Conservation (phyloP, 2,113 vertebrate species). For the Tiliqua scincoides region DNA sequence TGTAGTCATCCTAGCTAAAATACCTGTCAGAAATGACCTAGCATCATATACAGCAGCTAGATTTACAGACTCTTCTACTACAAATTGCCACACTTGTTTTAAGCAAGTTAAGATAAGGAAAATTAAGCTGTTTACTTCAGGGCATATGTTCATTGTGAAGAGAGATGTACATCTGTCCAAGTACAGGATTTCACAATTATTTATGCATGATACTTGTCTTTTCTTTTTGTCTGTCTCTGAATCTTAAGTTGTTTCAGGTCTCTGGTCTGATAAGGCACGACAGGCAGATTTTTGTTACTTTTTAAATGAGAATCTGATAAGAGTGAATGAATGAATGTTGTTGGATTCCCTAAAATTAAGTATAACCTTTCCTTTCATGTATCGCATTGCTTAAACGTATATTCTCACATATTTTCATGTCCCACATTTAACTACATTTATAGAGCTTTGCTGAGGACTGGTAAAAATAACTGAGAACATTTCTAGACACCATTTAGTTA, state of each 20-base stretch:
- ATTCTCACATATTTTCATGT: no score
- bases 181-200: not conserved
- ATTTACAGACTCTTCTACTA: slow-evolving; percentile 30
- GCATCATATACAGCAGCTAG: not conserved
- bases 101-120: slow-evolving; percentile 7
- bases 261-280: not conserved
- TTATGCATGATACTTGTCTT: not conserved
- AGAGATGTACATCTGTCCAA: not conserved
- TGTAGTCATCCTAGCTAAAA: slow-evolving; percentile 8
- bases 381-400: no score
- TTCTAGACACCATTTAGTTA: no score
- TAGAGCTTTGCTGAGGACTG: no score
- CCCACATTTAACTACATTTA: no score
- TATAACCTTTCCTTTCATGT: no score
- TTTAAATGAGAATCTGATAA: no score
- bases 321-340: no score
- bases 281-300: no score
- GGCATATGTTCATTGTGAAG: not conserved
- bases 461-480: no score
- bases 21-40: not conserved
- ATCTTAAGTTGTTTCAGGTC: not conserved
- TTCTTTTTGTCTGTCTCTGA: not conserved
- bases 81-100: slow-evolving; percentile 19
- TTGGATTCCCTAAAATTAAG: no score
- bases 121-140: slow-evolving; percentile 18